Base-by-base conservation (phyloP, 2,113 vertebrate genomes). In the Anser cygnoides region DNA sequence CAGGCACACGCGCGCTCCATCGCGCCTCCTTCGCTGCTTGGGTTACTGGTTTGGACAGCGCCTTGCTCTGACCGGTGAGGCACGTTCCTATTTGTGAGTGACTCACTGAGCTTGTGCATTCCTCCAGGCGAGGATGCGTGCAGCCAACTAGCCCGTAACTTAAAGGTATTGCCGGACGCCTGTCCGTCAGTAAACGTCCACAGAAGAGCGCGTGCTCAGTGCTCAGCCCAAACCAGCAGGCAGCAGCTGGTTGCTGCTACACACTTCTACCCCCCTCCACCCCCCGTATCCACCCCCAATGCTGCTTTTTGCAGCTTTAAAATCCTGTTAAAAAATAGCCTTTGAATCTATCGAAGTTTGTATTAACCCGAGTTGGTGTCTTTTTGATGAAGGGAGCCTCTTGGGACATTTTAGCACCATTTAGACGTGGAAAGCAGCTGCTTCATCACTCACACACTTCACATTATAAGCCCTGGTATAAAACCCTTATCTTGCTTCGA, bases 401-500 rank as follows among this genome's bases (percentile, higher is more conserved):
- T 11, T 3, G 2, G 71, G 63, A 50, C 2, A 3, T 35, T 13
- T 46, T 7, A 72, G 58, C 49, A 31, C 20, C 37, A 25, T 37
- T 65, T 43, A 57, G 79, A 49, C 26, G 3, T 3, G 2, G 46
- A 20, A 39, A 35, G 26, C 2, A 33, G 54, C 55, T 52, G 63
- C 37, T 54, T 21, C 68, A 4, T 5, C 28, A 2, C 49, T 52
- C 18, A 0, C 22, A 9, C 26, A 13, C 22, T 3, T 62, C 54
- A 4, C 25, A 8, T 2, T 17, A 33, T 17, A 43, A 35, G 5
- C 17, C 29, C 67, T 9, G 2, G 28, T 11, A 17, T 52, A 28
- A 41, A 41, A 3, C 75, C 43, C 70, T 7, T 28, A 2, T 14
- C 11, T 2, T 0, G 2, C n/a, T 20, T 0, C 3, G 35, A 19